phyloP scores from a whole-genome alignment of 2,888 invertebrate genomes.

The Ophonus ardosiacus region DNA sequence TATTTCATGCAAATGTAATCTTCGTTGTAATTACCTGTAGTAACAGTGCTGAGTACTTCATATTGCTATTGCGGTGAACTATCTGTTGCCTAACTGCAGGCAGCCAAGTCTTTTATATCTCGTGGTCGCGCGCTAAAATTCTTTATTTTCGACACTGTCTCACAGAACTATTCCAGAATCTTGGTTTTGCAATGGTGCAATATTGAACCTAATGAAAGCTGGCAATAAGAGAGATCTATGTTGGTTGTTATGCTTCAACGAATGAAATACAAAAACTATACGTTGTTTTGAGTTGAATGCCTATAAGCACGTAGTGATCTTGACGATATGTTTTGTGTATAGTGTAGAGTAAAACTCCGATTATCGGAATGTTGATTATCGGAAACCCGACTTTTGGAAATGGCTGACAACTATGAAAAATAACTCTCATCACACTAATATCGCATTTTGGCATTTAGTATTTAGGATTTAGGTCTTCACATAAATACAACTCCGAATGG shows the following conservation, averaged over 20 bases:
- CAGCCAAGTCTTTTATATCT: slow-evolving; percentile 65
- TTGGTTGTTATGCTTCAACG: slow-evolving; percentile 13
- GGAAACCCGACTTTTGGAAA: too few relatives aligned
- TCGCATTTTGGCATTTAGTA: too few relatives aligned
- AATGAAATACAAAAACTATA: slow-evolving; percentile 4
- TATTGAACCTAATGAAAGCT: slow-evolving; percentile 52
- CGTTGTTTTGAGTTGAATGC: background rate
- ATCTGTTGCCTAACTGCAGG: slow-evolving; percentile 46
- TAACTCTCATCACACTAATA: too few relatives aligned
- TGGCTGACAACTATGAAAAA: too few relatives aligned
- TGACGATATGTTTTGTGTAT: background rate
- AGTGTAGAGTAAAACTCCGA: too few relatives aligned
- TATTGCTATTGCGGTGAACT: slow-evolving; percentile 58
- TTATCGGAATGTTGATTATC: too few relatives aligned
- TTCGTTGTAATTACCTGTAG: slow-evolving; percentile 47
- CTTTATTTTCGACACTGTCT: slow-evolving; percentile 66
- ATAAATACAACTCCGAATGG: too few relatives aligned
- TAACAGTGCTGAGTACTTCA: slow-evolving; percentile 57
- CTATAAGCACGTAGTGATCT: slow-evolving; percentile 8
- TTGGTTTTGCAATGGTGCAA: slow-evolving; percentile 65
- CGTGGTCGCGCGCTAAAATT: slow-evolving; percentile 58
- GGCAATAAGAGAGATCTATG: background rate
- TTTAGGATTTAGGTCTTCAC: too few relatives aligned
- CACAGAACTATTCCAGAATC: slow-evolving; percentile 62
- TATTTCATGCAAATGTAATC: background rate